phyloP scores from a whole-genome alignment of 2,113 vertebrate genomes.

The Hipposideros armiger region DNA sequence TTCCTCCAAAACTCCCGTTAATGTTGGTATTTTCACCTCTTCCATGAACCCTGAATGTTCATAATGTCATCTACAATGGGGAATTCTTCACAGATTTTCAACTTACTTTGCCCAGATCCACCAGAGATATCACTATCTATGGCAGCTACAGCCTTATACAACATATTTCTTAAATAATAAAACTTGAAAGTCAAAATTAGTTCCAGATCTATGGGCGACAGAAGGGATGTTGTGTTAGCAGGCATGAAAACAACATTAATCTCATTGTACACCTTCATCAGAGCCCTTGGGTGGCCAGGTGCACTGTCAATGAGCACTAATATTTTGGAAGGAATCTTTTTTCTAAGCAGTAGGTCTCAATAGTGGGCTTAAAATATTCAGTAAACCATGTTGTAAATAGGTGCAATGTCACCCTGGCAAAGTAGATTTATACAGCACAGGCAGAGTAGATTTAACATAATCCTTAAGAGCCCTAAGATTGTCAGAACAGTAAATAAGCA shows the following conservation, averaged over 20 bases:
- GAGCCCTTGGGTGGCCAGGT: background rate
- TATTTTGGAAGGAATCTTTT: background rate
- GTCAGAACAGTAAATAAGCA: background rate
- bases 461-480: too few relatives aligned
- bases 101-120: background rate
- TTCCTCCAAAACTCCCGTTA: background rate
- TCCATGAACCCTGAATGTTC: too few relatives aligned
- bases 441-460: background rate
- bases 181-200: background rate
- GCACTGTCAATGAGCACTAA: background rate
- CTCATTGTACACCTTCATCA: background rate
- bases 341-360: background rate
- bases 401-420: background rate
- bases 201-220: background rate
- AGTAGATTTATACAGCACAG: background rate
- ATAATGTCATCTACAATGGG: background rate
- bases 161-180: background rate
- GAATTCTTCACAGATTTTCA: background rate
- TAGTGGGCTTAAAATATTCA: background rate
- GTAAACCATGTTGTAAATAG: background rate
- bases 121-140: background rate
- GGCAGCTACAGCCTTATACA: background rate
- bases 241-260: background rate
- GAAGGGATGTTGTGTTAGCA: background rate
- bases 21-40: background rate